Percentiles rank a stretch among this genome's conserved stretches.
Conservation (phyloP, 2,113 vertebrate species). For the Dissostichus mawsoni region DNA sequence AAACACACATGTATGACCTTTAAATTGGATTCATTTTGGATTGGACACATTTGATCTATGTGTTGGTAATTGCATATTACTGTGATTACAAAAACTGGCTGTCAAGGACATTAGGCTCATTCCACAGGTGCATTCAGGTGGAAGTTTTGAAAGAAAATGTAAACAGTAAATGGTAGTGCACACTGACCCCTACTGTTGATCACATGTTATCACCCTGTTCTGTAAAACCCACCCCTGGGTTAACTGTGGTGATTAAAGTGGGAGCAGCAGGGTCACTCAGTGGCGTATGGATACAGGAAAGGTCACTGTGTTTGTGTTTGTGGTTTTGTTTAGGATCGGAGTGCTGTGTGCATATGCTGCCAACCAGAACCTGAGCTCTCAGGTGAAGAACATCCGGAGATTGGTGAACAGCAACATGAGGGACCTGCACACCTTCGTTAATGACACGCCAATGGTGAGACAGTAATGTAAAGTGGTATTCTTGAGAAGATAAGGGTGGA, state of each 20-base stretch:
- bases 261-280: slow-evolving; percentile 11
- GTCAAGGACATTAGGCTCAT: not conserved
- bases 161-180: slow-evolving; percentile 30
- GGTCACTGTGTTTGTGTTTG: slow-evolving; percentile 16
- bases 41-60: not conserved
- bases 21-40: not conserved
- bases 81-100: not conserved
- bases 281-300: not conserved
- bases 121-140: slow-evolving; percentile 37
- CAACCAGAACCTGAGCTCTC: slow-evolving; percentile 91
- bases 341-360: slow-evolving; percentile 90
- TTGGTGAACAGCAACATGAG: slow-evolving; percentile 93
- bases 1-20: not conserved
- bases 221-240: not conserved
- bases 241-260: not conserved
- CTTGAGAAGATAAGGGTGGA: not conserved
- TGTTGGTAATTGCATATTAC: not conserved
- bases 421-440: slow-evolving; percentile 89
- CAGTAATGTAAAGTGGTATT: not conserved
- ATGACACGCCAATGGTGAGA: slow-evolving; percentile 89
- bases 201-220: slow-evolving; percentile 10
- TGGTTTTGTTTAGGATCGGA: slow-evolving; percentile 83
- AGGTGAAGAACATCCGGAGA: slow-evolving; percentile 85
- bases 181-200: slow-evolving; percentile 72
- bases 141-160: not conserved